Base-by-base conservation (phyloP, 2,113 vertebrate genomes). In the Spea bombifrons region DNA sequence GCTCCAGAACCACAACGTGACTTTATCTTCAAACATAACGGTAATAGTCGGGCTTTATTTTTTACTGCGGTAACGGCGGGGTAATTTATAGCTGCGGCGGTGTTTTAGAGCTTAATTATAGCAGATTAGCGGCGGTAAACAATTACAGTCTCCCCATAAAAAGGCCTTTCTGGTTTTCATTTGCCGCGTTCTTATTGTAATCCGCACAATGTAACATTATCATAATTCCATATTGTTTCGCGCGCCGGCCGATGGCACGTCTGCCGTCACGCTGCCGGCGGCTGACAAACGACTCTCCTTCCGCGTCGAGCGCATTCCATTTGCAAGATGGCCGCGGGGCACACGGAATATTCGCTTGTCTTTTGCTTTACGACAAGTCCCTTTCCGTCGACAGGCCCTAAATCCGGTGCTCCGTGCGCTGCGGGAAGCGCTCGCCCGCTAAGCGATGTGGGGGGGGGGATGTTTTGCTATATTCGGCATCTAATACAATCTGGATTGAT, bases 11-110 rank as follows among this genome's bases (percentile, higher is more conserved):
- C 64, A 44, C 53, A 30, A 81, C 17, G 71, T 72, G n/a, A 86
- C 79, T 81, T 86, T 81, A 82, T 78, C 87, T 82, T 76, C 81
- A 85, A 85, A 88, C 83, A 81, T 57, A 86, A 85, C 73, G 88
- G 85, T 87, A 87, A 84, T 83, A 85, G 82, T 82, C 87, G 83
- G 82, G 83, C 90, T 90, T 89, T 86, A 91, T 89, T 77, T 89
- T 88, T 84, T 83, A 87, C 82, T 90, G 85, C 91, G 84, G 87
- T 87, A 90, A 89, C 81, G 3, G 84, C 1, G 65, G 81, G 73
- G 82, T 83, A 88, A 92, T 90, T 89, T 83, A 91, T 85, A 77
- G 84, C 67, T 76, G 74, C 63, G 65, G 82, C 84, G 79, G 81
- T 81, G 77, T 82, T 88, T 88, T 83, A 87, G 81, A 70, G 85